A percentile compares a stretch with the other conserved stretches of the same genome.
phyloP scores from a whole-genome alignment of 2,888 invertebrate genomes.

The Xestia sexstrigata region DNA sequence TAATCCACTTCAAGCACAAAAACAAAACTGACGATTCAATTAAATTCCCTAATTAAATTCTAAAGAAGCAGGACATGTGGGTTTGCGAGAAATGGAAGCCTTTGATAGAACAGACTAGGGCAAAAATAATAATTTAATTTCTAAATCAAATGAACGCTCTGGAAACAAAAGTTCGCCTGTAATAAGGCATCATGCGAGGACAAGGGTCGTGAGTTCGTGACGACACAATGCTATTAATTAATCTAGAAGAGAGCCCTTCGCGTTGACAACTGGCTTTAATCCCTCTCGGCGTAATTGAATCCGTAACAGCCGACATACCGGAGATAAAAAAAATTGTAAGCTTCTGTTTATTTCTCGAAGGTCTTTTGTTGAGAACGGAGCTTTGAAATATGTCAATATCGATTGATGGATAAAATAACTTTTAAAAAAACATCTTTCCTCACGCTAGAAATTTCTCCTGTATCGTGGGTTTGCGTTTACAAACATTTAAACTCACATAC shows the following conservation, averaged over 20 bases:
- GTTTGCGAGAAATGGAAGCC: not conserved
- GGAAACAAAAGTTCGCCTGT: conserved; percentile 37
- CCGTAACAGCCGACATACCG: conserved; percentile 31
- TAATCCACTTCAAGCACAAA: not conserved
- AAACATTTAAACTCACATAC: not conserved
- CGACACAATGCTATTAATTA: conserved; percentile 58
- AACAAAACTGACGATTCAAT: conserved; percentile 8
- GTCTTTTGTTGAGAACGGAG: not conserved
- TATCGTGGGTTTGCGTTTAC: not conserved
- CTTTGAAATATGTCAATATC: conserved; percentile 16
- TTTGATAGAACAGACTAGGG: not conserved
- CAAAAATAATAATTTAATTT: conserved; percentile 21
- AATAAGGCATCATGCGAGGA: conserved; percentile 44
- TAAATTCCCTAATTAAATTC: conserved; percentile 26
- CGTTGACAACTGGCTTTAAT: conserved; percentile 52
- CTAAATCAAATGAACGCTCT: conserved; percentile 33
- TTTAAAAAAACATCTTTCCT: too few relatives aligned
- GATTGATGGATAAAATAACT: not conserved
- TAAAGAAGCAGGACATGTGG: not conserved
- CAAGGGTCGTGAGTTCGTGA: conserved; percentile 48
- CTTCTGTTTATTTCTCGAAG: not conserved
- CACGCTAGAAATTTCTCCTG: too few relatives aligned
- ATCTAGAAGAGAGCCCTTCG: conserved; percentile 43
- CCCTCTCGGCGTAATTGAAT: conserved; percentile 56
- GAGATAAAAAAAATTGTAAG: conserved; percentile 17